A percentile compares a stretch with the other conserved stretches of the same genome.
Evolutionary conservation across 2,888 invertebrate species (phyloP).

Genomic region (Drosophila parthenogenetica): DNA sequence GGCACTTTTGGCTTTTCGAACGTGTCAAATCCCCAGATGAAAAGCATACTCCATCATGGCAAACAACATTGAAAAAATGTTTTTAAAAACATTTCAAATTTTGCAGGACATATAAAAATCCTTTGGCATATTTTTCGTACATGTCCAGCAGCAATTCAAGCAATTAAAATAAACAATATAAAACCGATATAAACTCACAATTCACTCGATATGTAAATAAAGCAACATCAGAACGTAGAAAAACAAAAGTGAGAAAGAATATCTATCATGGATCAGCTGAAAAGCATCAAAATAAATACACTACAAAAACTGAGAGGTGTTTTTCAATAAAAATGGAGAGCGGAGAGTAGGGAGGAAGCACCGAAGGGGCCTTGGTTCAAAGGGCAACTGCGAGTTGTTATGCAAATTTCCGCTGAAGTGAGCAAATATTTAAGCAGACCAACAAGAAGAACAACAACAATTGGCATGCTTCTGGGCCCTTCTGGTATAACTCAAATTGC

Average conservation of each 20-base stretch:
- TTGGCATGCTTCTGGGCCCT: conserved; percentile 31
- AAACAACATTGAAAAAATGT: conserved; percentile 1
- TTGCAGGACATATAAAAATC: conserved; percentile 39
- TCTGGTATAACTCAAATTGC: conserved; percentile 43
- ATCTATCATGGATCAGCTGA: conserved; percentile 26
- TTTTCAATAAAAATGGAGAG: conserved; percentile 8
- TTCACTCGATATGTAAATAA: too few species aligned
- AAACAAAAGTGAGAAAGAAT: conserved; percentile 14
- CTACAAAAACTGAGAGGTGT: conserved; percentile 20
- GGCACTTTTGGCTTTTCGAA: conserved; percentile 15
- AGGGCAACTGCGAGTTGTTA: conserved; percentile 33
- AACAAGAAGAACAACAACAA: conserved; percentile 26
- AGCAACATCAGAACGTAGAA: too few species aligned
- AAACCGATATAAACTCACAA: conserved; percentile 23
- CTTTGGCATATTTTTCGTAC: conserved; percentile 41
- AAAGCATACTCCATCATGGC: conserved; percentile 29
- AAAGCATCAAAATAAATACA: conserved; percentile 25
- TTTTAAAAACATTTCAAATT: conserved; percentile 30
- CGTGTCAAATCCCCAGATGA: conserved; percentile 44
- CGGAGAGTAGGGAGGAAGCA: not conserved
- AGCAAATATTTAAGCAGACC: conserved; percentile 58
- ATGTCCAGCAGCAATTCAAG: conserved; percentile 16
- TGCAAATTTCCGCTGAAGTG: conserved; percentile 53
- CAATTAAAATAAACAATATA: conserved; percentile 35
- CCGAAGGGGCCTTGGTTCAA: not conserved